Base-by-base conservation (phyloP, 2,113 vertebrate species). In the Tragelaphus imberbis region DNA sequence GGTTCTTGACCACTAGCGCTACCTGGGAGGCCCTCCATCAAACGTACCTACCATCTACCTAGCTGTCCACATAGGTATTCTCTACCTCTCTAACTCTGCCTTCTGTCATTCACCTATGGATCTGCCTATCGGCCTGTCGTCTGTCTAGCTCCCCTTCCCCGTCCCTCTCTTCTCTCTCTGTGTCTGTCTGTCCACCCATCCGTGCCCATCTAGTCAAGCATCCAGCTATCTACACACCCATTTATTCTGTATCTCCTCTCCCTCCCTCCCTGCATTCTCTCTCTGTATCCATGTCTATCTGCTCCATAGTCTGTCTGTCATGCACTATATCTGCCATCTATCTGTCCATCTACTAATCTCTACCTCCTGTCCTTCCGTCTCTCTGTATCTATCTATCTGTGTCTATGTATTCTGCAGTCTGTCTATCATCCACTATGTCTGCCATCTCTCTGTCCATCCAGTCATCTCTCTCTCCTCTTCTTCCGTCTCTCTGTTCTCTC, bases 21-120 rank as follows among this genome's bases (percentile, higher is more conserved):
- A 12, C 10, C n/a, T 23, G 19, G n/a, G n/a, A 23, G 19, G n/a
- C 68, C 68, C 21, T 4, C 21, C 40, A 7, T 27, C 36, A 25
- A 0, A 7, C 14, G 2, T 14, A 4, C 2, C 82, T 2, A 0
- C 40, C 25, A 16, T 27, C n/a, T 40, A 11, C 36, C 25, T 10
- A 28, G 55, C 53, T 40, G 25, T 17, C 7, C 23, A 27, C 14
- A 0, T 21, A 2, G 9, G 2, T 10, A 27, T 10, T 25, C 30
- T 84, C 33, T 23, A 1, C 6, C 21, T 27, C 55, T 27, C 23
- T 6, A 6, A 0, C 23, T 25, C 21, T 44, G 36, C 23, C 7
- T 2, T 4, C 36, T 25, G n/a, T 21, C n/a, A 14, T 4, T 14
- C 14, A 27, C 7, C 36, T 77, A 0, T 1, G 21, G 36, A 2